Percentiles rank a stretch among this genome's conserved stretches.
Conservation (phyloP, 2,113 vertebrate species). For the Charadrius vociferus region DNA sequence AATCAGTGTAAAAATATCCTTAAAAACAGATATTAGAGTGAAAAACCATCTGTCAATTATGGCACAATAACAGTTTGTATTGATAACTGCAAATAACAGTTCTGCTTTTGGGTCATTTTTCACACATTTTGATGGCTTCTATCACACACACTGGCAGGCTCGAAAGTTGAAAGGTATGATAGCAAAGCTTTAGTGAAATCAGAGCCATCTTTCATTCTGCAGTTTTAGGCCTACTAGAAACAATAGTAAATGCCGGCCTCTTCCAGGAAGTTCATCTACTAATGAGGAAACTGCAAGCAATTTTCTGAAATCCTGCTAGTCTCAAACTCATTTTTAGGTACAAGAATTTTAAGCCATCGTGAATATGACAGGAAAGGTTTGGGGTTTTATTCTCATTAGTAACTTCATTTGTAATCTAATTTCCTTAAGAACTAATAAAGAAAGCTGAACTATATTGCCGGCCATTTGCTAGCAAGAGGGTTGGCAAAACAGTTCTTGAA, state of each 20-base stretch:
- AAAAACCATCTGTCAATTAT: constrained; percentile 71
- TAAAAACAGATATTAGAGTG: constrained; percentile 69
- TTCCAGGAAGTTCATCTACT: neutral
- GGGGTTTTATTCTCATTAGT: neutral
- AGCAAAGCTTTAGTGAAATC: constrained; percentile 28
- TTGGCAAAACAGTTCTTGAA: neutral
- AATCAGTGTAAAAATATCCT: constrained; percentile 67
- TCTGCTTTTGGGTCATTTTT: constrained; percentile 70
- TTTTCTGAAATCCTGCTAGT: neutral
- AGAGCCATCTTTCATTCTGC: neutral
- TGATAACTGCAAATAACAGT: constrained; percentile 67
- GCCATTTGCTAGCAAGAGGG: neutral
- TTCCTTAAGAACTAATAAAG: neutral
- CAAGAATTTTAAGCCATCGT: neutral
- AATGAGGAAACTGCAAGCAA: neutral
- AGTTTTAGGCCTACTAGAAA: neutral
- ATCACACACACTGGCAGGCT: constrained; percentile 63
- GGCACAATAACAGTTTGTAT: constrained; percentile 72
- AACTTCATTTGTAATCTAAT: neutral
- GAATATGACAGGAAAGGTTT: neutral
- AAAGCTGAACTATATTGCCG: neutral
- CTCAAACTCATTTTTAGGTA: neutral
- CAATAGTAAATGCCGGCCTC: neutral
- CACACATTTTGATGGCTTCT: constrained; percentile 68
- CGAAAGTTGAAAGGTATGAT: constrained; percentile 57